Base-by-base conservation (phyloP, 1,140 invertebrate species). In the Onthophagus taurus region DNA sequence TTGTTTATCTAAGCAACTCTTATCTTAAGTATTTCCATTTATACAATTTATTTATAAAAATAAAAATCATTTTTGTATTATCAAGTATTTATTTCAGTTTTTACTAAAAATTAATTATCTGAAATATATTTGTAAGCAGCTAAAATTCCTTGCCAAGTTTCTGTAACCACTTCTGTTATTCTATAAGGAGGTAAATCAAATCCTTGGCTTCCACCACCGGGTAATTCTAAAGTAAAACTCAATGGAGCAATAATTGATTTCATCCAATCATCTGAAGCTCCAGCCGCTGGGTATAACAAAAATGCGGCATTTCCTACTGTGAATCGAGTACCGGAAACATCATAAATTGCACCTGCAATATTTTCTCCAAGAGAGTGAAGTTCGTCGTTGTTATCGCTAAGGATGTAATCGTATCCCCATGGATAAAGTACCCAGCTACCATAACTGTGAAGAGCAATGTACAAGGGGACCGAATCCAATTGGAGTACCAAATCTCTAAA, bases 361-460 rank as follows among this genome's bases (percentile, higher is more conserved):
- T 68, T 44, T 14, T 58, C 34, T 0, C 63, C 72, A 2, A 75
- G 50, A n/a, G 59, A 59, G 44, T 71, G 55, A 23, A 72, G 52
- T 45, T 65, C 61, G 17, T 59, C 30, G 46, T 52, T 56, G 26
- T 61, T 63, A 1, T 64, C 58, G 2, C 64, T 64, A 4, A 70
- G 46, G 19, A 49, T 26, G 57, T 55, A 42, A 59, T 77, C 80
- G 55, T 74, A 83, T 17, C 83, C 83, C 77, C 80, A 86, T n/a
- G 83, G 83, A 53, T 83, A 81, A 4, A 86, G 26, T 55, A 89
- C 78, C 66, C 78, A 78, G 52, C 77, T 72, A 26, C 79, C 80
- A 54, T 71, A 80, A 24, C 77, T 77, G 48, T 88, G 85, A 8
- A 87, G 55, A 1, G 81, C 77, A 16, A 87, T 61, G 53, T 85